Evolutionary conservation across 2,888 invertebrate genomes (phyloP).

Genomic region (Oligia latruncula): DNA sequence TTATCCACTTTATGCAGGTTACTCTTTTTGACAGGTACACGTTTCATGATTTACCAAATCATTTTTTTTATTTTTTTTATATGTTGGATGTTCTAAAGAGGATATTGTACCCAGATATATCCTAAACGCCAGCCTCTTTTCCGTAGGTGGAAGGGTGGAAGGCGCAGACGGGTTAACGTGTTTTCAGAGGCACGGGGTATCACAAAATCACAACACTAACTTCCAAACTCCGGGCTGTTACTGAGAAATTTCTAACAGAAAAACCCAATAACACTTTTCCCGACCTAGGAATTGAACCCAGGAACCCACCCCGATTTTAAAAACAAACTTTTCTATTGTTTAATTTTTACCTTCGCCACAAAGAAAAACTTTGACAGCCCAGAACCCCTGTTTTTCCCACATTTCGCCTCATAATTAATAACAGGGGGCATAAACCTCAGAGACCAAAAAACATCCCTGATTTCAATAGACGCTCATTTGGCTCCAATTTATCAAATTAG

Average conservation of each 20-base stretch:
- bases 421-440: neutral
- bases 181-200: no score
- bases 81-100: neutral
- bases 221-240: neutral
- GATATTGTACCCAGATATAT: neutral
- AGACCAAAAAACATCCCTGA: constrained; percentile 36
- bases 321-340: constrained; percentile 6
- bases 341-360: constrained; percentile 5
- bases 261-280: no score
- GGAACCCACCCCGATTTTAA: neutral
- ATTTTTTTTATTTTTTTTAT: no score
- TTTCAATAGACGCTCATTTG: constrained; percentile 51
- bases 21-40: no score
- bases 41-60: no score
- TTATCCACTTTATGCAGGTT: no score
- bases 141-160: neutral
- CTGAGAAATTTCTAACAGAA: neutral
- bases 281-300: neutral
- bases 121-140: neutral
- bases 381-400: constrained; percentile 30
- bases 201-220: neutral
- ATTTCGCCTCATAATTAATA: constrained; percentile 42
- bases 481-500: constrained; percentile 56
- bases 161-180: neutral
- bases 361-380: constrained; percentile 15